Evolutionary conservation across 2,888 invertebrate genomes (phyloP).

Genomic region (Torymus aiolomorphi): DNA sequence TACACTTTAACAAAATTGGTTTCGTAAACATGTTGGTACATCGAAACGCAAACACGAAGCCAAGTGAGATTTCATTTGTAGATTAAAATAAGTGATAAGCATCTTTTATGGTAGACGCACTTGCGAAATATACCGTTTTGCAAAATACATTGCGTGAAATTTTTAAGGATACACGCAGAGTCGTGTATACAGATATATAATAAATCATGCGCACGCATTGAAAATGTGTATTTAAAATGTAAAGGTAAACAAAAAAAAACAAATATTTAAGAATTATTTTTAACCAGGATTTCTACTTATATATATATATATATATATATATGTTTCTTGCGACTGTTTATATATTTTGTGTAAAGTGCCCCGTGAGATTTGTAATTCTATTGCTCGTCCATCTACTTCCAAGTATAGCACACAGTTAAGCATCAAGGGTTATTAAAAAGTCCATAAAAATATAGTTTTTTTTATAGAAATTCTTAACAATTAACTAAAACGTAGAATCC

Average conservation of each 20-base stretch:
- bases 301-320: too few relatives aligned
- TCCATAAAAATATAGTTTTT: conserved; percentile 24
- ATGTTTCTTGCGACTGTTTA: too few relatives aligned
- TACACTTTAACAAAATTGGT: too few relatives aligned
- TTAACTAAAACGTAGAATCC: conserved; percentile 26
- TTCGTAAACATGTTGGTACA: too few relatives aligned
- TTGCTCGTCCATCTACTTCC: conserved; percentile 37
- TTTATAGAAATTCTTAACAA: conserved; percentile 18
- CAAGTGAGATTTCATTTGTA: too few relatives aligned
- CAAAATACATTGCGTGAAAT: conserved; percentile 39
- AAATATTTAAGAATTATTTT: conserved; percentile 41
- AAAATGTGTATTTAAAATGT: conserved; percentile 43
- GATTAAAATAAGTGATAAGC: too few relatives aligned
- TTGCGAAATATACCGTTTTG: conserved; percentile 43
- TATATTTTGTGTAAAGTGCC: conserved; percentile 14
- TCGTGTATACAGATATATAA: conserved; percentile 30
- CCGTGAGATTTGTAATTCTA: conserved; percentile 24
- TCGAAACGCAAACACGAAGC: too few relatives aligned
- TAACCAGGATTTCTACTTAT: conserved; percentile 46
- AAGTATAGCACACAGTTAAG: conserved; percentile 16
- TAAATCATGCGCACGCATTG: conserved; percentile 37
- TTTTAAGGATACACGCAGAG: conserved; percentile 32
- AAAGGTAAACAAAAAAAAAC: conserved; percentile 36
- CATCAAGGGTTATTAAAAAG: conserved; percentile 1
- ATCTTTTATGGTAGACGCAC: too few relatives aligned